A percentile compares a stretch with the other conserved stretches of the same genome.
Conservation (phyloP, 2,113 vertebrate species). For the Sinocyclocheilus anophthalmus region DNA sequence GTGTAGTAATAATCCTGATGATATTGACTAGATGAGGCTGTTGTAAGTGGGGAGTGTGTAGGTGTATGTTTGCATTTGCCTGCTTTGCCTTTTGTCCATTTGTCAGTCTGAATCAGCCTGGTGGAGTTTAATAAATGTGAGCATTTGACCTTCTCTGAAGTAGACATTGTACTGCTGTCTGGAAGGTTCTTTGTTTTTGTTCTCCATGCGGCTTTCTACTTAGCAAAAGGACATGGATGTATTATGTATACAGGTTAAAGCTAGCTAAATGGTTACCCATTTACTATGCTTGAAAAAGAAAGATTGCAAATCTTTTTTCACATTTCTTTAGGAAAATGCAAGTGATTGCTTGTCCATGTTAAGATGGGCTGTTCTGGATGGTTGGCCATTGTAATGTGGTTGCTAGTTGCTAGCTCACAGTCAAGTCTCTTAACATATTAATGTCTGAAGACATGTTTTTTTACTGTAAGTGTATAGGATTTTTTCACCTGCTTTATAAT, state of each 20-base stretch:
- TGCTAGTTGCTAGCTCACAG: not conserved
- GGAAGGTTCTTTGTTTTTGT: not conserved
- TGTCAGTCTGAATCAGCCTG: slow-evolving; percentile 23
- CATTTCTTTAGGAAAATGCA: not conserved
- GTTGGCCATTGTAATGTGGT: not conserved
- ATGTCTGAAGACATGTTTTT: not conserved
- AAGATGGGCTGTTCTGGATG: not conserved
- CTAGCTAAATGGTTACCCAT: slow-evolving; percentile 7
- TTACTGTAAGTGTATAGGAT: not conserved
- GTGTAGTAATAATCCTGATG: not conserved
- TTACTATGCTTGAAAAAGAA: not conserved
- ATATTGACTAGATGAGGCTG: not conserved
- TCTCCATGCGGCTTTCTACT: not conserved
- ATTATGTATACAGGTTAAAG: slow-evolving; percentile 12
- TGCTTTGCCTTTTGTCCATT: slow-evolving; percentile 3
- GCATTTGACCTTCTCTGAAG: slow-evolving; percentile 44
- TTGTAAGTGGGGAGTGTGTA: not conserved
- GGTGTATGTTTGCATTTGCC: not conserved
- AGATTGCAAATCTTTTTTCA: not conserved
- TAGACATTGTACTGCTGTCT: slow-evolving; percentile 10
- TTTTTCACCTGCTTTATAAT: not conserved
- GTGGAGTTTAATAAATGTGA: slow-evolving; percentile 48
- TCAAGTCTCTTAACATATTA: too few species aligned
- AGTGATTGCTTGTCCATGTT: not conserved
- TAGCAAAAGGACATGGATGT: slow-evolving; percentile 27